Evolutionary conservation across 2,797 vertebrate species (phyloP), one percentile per base, ranked within the genome.

Genomic region (Poecile montanus): DNA sequence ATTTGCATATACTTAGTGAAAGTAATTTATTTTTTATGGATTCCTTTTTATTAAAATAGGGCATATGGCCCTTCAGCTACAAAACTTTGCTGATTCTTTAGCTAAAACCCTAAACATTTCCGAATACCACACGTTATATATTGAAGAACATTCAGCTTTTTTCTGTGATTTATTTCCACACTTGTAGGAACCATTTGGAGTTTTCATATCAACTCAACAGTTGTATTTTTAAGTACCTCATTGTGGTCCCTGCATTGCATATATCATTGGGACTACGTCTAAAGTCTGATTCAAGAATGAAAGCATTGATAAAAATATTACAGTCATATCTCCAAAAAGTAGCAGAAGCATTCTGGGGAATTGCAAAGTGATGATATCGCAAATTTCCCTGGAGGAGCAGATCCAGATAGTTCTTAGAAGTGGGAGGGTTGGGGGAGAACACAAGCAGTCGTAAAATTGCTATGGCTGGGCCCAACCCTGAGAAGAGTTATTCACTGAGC

Each of bases 11-110:
- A 98, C 98, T 99, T 99, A 99, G 98, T 96, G 98, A 97, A 97
- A 98, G 98, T 99, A 98, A 99, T 99, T 99, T 99, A 99, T 99
- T 99, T 99, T 98, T 99, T 99, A 99, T 99, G 98, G 98, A 98
- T 98, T 98, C 98, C 98, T 98, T 99, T 98, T 98, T 98, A 98
- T 98, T 98, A 98, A 99, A 99, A 99, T 97, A 97, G 98, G 98
- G 98, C 98, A 98, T 98, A 98, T 97, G 98, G 98, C 97, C 97
- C 97, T 98, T 98, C 96, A 98, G 98, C 98, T 97, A 97, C 95
- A 97, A 98, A 98, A 98, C 96, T 98, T 98, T 96, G 96, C 96
- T 96, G 96, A 97, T 97, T 98, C 97, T 96, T 98, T 96, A 96
- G 96, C 95, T 95, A 96, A 98, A 97, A 87, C 97, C 97, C 94